These are phyloP conservation scores for Orthosia gothica DNA, from an alignment of 2,888 invertebrate genomes.

Conservation along the genomic window DNA sequence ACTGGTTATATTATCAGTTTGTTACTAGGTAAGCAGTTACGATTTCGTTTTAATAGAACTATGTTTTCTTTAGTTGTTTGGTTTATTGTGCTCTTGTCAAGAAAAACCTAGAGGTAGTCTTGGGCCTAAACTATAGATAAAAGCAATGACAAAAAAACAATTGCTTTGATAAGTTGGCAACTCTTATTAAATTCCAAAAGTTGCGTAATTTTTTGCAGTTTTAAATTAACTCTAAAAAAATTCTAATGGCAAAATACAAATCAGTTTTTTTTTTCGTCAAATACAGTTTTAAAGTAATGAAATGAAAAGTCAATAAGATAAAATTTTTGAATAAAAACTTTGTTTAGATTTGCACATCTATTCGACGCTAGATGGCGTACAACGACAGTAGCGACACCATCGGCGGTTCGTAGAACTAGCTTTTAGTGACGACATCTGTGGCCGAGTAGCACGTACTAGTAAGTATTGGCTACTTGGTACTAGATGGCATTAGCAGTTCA, in stretches of 20 bases:
- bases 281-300: background rate
- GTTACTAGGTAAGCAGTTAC: slow-evolving; percentile 11
- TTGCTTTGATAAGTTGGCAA: background rate
- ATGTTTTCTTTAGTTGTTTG: slow-evolving; percentile 6
- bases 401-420: slow-evolving; percentile 37
- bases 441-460: slow-evolving; percentile 44
- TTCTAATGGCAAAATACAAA: too few species aligned
- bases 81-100: background rate
- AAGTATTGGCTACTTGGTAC: slow-evolving; percentile 48
- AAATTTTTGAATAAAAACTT: background rate
- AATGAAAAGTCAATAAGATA: background rate
- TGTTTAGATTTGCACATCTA: slow-evolving; percentile 64
- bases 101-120: background rate
- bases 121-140: too few species aligned
- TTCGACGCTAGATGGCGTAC: slow-evolving; percentile 75
- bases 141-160: background rate
- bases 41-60: slow-evolving; percentile 14
- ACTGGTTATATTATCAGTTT: slow-evolving; percentile 62
- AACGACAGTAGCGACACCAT: slow-evolving; percentile 52
- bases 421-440: slow-evolving; percentile 59
- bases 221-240: too few species aligned
- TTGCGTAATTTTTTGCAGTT: background rate
- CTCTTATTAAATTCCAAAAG: background rate
- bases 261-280: too few species aligned
- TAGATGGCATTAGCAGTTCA: slow-evolving; percentile 64